These are phyloP conservation scores for Bimastos eiseni DNA, from an alignment of 2,888 invertebrate genomes.

Conservation along the genomic window DNA sequence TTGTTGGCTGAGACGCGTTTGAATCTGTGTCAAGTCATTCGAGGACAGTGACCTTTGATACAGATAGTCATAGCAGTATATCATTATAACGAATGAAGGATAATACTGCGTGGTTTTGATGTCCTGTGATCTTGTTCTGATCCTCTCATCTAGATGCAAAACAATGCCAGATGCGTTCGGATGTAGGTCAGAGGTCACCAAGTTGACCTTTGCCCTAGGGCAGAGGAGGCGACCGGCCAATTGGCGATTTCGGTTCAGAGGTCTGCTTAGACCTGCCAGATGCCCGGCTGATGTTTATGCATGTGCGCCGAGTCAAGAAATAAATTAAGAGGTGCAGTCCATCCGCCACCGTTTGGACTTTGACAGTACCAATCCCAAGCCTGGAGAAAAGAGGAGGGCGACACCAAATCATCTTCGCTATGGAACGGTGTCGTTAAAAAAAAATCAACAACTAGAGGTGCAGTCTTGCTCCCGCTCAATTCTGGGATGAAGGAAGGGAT, in stretches of 20 bases:
- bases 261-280: not conserved
- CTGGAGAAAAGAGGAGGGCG: too few relatives aligned
- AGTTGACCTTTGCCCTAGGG: not conserved
- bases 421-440: too few relatives aligned
- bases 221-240: not conserved
- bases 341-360: too few relatives aligned
- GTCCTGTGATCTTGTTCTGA: not conserved
- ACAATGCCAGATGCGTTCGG: not conserved
- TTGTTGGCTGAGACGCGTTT: too few relatives aligned
- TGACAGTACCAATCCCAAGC: too few relatives aligned
- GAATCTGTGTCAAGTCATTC: too few relatives aligned
- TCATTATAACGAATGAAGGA: not conserved
- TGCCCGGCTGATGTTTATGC: not conserved
- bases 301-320: not conserved
- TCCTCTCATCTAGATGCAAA: not conserved
- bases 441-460: too few relatives aligned
- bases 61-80: not conserved
- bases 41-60: not conserved
- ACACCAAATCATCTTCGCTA: too few relatives aligned
- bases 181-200: not conserved
- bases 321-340: too few relatives aligned
- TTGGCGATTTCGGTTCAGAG: not conserved
- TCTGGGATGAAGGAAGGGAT: too few relatives aligned
- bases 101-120: not conserved
- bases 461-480: too few relatives aligned